These are phyloP conservation scores for Anas bernieri DNA, from an alignment of 2,797 vertebrate species.

Conservation along the genomic window DNA sequence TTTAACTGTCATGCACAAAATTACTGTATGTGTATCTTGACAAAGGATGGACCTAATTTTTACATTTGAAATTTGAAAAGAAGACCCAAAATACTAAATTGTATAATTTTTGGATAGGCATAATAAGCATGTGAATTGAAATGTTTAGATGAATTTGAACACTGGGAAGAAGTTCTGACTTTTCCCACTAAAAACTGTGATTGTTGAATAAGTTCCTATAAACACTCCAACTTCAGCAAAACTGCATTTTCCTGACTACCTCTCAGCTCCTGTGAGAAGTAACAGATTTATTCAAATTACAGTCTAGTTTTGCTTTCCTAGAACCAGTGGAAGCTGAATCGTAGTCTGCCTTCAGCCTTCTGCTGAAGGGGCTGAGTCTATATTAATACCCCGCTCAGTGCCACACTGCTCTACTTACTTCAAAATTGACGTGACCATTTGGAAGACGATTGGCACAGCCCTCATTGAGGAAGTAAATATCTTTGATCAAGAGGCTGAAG, in stretches of 20 bases:
- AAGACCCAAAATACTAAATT: neutral
- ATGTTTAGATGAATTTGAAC: neutral
- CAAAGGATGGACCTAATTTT: neutral
- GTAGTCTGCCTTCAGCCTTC: neutral
- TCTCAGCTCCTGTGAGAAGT: neutral
- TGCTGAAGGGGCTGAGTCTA: neutral
- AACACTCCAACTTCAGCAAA: neutral
- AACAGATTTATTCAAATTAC: neutral
- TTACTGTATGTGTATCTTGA: neutral
- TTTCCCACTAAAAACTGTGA: neutral
- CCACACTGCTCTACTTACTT: constrained; percentile 78
- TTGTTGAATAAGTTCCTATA: neutral
- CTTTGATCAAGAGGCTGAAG: constrained; percentile 97
- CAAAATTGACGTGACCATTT: constrained; percentile 93
- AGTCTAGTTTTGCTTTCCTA: neutral
- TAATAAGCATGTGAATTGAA: neutral
- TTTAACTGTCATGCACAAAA: neutral
- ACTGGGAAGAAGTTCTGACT: neutral
- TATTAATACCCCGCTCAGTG: neutral
- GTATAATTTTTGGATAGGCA: neutral
- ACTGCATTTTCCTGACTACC: neutral
- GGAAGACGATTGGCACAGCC: constrained; percentile 90
- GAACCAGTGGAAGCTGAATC: neutral
- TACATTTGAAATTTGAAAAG: neutral
- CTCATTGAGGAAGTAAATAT: constrained; percentile 96